Evolutionary conservation across 2,113 vertebrate species (phyloP), one percentile per base, ranked within the genome.

Genomic region (Vanacampus margaritifer): DNA sequence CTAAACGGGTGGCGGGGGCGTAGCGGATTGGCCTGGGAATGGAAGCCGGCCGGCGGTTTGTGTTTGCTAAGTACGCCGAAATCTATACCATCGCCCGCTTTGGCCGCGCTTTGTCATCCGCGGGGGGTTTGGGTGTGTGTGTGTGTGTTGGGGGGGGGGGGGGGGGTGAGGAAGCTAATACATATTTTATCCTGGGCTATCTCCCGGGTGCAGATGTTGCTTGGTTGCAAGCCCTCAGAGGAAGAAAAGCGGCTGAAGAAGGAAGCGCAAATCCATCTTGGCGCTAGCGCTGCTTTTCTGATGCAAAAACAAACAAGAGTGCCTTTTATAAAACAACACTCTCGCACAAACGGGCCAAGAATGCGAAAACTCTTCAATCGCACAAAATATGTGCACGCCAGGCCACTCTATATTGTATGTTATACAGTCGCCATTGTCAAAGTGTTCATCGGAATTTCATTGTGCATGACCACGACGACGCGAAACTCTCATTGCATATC

Each of bases 101-200:
- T 71, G 67, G 50, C 36, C 70, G 69, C 70, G 80, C 89, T 89
- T 91, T 89, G 78, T 89, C 85, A 91, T 87, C 76, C 14, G 50
- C 36, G 16, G 10, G 3, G 37, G 11, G 37, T 8, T 8, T 39
- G 37, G 67, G 60, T 75, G 79, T 73, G 76, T 74, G 56, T 54
- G 75, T 65, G 63, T 78, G 79, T 75, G 75, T 74, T 58, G 56
- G 75, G 64, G 62, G 78, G 79, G 77, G 76, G 67, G 60, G 78
- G 65, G 63, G 79, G 77, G 76, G 74, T 64, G 68, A 73, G 75
- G 73, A 84, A 90, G 85, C 76, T 84, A 91, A 92, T 91, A 89
- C 91, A 92, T 91, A 90, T 91, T 91, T 91, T 88, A 92, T 90
- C 84, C 74, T 19, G 45, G 43, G 78, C 81, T 90, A 90, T 90